A percentile compares a stretch with the other conserved stretches of the same genome.
phyloP scores from a whole-genome alignment of 2,113 vertebrate species.

The Hyaena hyaena region DNA sequence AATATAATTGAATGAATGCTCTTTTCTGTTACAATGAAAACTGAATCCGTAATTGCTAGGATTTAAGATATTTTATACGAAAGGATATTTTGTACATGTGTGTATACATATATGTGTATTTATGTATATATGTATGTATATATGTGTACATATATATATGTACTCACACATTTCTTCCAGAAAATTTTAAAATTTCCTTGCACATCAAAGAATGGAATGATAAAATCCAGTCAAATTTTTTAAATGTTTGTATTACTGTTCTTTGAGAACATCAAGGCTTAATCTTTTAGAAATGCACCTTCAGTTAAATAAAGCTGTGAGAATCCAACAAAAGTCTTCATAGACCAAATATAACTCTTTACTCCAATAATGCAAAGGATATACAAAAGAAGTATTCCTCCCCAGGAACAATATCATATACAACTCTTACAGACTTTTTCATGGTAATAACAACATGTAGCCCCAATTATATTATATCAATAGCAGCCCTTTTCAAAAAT shows the following conservation, averaged over 20 bases:
- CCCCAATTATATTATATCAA: neutral
- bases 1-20: neutral
- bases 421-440: neutral
- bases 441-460: neutral
- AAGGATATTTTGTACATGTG: neutral
- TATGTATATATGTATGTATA: neutral
- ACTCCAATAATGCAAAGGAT: neutral
- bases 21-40: neutral
- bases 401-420: neutral
- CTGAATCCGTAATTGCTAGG: neutral
- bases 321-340: neutral
- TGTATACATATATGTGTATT: neutral
- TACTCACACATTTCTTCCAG: neutral
- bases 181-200: neutral
- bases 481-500: neutral
- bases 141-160: neutral
- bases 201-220: neutral
- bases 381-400: neutral
- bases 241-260: neutral
- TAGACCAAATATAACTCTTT: neutral
- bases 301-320: constrained; percentile 36
- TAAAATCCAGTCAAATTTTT: neutral
- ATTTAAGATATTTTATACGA: neutral
- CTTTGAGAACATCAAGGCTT: neutral
- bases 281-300: neutral